phyloP scores from a whole-genome alignment of 2,888 invertebrate species.

The Ophion slaviceki region DNA sequence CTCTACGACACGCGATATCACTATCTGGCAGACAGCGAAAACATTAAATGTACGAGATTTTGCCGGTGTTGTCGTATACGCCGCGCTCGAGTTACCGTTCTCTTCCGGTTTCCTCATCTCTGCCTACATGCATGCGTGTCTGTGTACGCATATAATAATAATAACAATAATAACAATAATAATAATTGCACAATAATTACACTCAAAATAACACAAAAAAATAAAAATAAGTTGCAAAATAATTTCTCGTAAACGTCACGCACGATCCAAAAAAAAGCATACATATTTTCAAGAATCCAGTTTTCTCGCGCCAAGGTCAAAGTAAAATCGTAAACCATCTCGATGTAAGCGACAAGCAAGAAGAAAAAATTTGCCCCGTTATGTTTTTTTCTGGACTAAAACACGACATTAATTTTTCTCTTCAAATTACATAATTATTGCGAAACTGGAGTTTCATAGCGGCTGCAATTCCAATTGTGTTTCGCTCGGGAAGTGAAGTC shows the following conservation, averaged over 20 bases:
- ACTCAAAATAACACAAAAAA: too few species aligned
- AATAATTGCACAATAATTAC: too few species aligned
- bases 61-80: not conserved
- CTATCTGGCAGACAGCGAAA: conserved; percentile 35
- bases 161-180: too few species aligned
- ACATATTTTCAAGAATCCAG: not conserved
- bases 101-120: conserved; percentile 48
- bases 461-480: not conserved
- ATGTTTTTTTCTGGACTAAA: not conserved
- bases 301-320: not conserved
- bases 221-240: not conserved
- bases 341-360: not conserved
- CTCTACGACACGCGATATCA: conserved; percentile 16
- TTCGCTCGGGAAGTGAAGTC: not conserved
- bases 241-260: conserved; percentile 11
- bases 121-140: too few species aligned
- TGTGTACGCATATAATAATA: not conserved
- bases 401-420: not conserved
- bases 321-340: conserved; percentile 11
- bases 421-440: not conserved
- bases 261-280: conserved; percentile 22
- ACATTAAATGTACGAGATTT: conserved; percentile 21
- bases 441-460: not conserved
- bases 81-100: conserved; percentile 32
- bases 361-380: not conserved